Conservation (phyloP, 2,113 vertebrate species). For the Sclerurus mexicanus region DNA sequence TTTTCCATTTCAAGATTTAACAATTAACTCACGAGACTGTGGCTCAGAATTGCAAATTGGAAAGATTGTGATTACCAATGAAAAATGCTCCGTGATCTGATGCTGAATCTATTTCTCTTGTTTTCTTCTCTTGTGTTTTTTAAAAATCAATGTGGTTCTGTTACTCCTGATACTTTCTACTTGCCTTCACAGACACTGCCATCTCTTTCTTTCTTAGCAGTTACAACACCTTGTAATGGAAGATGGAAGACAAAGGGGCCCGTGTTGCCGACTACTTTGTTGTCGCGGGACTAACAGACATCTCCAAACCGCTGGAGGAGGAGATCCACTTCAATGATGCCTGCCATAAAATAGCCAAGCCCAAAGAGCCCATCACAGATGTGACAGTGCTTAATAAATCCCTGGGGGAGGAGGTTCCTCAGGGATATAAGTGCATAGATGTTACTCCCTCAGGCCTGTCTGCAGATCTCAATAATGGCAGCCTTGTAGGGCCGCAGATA, state of each 20-base stretch:
- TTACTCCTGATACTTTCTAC: not conserved
- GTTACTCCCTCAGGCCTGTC: constrained; percentile 90
- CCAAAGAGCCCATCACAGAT: constrained; percentile 95
- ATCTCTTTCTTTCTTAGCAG: constrained; percentile 40
- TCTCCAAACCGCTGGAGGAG: constrained; percentile 92
- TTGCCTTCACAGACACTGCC: not conserved
- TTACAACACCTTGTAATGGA: constrained; percentile 81
- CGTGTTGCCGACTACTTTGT: constrained; percentile 99
- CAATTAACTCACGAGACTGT: not conserved
- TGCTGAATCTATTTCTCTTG: not conserved
- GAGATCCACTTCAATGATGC: constrained; percentile 92
- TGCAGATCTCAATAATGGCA: constrained; percentile 95
- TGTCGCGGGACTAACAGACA: constrained; percentile 92
- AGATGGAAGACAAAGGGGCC: constrained; percentile 97
- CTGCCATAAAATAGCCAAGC: constrained; percentile 86
- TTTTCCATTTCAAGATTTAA: not conserved
- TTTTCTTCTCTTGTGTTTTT: not conserved
- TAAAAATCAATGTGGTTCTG: not conserved
- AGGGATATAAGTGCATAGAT: constrained; percentile 89
- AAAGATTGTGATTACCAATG: not conserved
- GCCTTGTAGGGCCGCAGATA: constrained; percentile 93
- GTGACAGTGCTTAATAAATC: constrained; percentile 93
- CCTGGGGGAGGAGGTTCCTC: constrained; percentile 92
- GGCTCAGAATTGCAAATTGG: not conserved
- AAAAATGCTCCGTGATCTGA: not conserved